A percentile compares a stretch with the other conserved stretches of the same genome.
These are phyloP conservation scores for Alligator mississippiensis DNA, from an alignment of 2,113 vertebrate genomes.

Conservation along the genomic window DNA sequence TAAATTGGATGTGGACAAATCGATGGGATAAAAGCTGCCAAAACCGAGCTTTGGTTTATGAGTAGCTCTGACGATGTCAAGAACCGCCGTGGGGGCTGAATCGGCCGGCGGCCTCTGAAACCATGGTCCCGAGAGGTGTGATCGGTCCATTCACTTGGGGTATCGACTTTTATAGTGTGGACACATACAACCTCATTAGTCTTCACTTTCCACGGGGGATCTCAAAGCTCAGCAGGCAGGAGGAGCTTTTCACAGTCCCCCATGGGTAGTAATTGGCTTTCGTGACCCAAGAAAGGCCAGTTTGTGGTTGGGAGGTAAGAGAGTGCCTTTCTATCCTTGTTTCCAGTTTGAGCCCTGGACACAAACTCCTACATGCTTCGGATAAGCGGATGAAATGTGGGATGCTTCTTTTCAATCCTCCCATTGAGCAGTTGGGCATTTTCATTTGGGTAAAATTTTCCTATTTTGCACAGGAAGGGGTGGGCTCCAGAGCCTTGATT, in stretches of 20 bases:
- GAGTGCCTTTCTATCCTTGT: not conserved
- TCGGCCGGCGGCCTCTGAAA: not conserved
- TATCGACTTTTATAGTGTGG: not conserved
- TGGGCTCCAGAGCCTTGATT: too few relatives aligned
- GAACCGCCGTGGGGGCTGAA: too few relatives aligned
- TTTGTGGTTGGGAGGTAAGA: not conserved
- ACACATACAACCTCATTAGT: not conserved
- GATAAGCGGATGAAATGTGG: not conserved
- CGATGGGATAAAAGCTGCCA: too few relatives aligned
- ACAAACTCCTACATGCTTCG: constrained; percentile 14
- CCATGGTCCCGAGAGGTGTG: not conserved
- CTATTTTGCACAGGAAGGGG: too few relatives aligned
- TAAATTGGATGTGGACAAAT: too few relatives aligned
- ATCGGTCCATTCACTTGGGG: not conserved
- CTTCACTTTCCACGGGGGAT: too few relatives aligned
- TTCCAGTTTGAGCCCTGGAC: not conserved
- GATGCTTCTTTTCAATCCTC: not conserved
- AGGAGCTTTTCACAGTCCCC: not conserved
- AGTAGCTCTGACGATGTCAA: not conserved
- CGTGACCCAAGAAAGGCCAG: not conserved
- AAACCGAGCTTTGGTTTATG: not conserved
- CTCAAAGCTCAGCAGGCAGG: not conserved
- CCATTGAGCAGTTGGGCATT: not conserved
- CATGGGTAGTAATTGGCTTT: accelerated
- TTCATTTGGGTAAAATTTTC: not conserved